These are phyloP conservation scores for Luscinia luscinia DNA, from an alignment of 2,797 vertebrate genomes.

Conservation along the genomic window DNA sequence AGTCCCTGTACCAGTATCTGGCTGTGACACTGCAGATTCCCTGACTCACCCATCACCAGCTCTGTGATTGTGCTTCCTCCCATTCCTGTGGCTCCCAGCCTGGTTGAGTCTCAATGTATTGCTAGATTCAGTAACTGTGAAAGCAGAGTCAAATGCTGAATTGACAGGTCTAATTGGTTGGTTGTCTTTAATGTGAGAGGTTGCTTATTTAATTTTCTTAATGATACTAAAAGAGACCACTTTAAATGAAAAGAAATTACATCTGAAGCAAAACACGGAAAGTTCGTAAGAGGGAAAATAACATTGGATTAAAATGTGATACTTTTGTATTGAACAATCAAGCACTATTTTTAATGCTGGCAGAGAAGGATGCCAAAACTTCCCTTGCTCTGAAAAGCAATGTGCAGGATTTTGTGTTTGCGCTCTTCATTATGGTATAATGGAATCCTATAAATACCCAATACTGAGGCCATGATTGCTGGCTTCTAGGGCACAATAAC, in stretches of 20 bases:
- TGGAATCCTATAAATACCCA: slow-evolving; percentile 14
- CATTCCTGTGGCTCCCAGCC: not conserved
- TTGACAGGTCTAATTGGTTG: not conserved
- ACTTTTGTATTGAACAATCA: not conserved
- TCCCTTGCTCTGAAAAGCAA: not conserved
- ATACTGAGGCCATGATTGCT: not conserved
- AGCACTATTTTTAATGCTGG: not conserved
- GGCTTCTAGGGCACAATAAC: not conserved
- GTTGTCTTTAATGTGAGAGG: not conserved
- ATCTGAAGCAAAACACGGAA: not conserved
- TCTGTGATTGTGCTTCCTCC: not conserved
- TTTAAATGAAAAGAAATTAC: not conserved
- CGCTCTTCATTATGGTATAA: not conserved
- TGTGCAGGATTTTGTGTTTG: not conserved
- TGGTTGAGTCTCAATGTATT: not conserved
- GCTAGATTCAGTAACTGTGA: not conserved
- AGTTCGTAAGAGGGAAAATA: not conserved
- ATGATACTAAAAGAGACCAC: not conserved
- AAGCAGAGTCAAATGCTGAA: not conserved
- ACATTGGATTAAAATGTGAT: not conserved
- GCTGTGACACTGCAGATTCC: not conserved
- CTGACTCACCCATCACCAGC: not conserved
- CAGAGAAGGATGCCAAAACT: not conserved
- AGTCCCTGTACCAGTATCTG: not conserved
- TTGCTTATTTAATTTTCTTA: not conserved